Conservation (phyloP, 1,140 invertebrate species). For the Drosophila mauritiana region DNA sequence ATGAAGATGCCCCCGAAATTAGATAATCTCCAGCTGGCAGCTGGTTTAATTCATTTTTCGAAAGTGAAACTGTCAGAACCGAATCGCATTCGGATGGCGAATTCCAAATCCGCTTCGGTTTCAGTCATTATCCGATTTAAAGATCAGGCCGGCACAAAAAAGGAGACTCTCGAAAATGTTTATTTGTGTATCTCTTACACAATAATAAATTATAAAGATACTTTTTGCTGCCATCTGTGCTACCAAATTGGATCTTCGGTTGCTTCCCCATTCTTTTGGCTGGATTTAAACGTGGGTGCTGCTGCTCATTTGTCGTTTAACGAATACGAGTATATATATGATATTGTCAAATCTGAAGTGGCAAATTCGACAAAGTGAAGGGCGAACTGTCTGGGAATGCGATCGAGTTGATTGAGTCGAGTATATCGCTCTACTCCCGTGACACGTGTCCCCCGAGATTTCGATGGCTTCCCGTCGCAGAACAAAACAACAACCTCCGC, state of each 20-base stretch:
- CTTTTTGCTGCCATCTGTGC: slow-evolving; percentile 17
- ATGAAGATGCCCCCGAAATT: slow-evolving; percentile 6
- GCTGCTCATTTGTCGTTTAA: slow-evolving; percentile 15
- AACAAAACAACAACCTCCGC: slow-evolving; percentile 17
- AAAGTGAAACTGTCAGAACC: slow-evolving; percentile 48
- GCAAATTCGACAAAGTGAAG: slow-evolving; percentile 64
- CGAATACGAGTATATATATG: slow-evolving; percentile 26
- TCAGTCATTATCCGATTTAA: slow-evolving; percentile 54
- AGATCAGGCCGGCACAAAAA: slow-evolving; percentile 58
- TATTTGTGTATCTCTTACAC: slow-evolving; percentile 77
- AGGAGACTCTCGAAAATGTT: slow-evolving; percentile 61
- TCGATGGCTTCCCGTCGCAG: slow-evolving; percentile 29
- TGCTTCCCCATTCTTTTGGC: slow-evolving; percentile 64
- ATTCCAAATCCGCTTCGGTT: slow-evolving; percentile 41
- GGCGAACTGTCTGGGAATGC: slow-evolving; percentile 63
- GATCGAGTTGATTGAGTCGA: slow-evolving; percentile 43
- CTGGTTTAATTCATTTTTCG: slow-evolving; percentile 27
- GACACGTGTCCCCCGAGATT: slow-evolving; percentile 36
- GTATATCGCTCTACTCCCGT: slow-evolving; percentile 11
- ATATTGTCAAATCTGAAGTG: slow-evolving; percentile 59
- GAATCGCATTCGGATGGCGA: slow-evolving; percentile 34
- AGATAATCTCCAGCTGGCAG: slow-evolving; percentile 13
- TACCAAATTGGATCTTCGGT: slow-evolving; percentile 59
- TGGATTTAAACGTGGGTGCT: slow-evolving; percentile 34
- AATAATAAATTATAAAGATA: slow-evolving; percentile 41